These are phyloP conservation scores for Parotia lawesii DNA, from an alignment of 2,113 vertebrate genomes.

Conservation along the genomic window DNA sequence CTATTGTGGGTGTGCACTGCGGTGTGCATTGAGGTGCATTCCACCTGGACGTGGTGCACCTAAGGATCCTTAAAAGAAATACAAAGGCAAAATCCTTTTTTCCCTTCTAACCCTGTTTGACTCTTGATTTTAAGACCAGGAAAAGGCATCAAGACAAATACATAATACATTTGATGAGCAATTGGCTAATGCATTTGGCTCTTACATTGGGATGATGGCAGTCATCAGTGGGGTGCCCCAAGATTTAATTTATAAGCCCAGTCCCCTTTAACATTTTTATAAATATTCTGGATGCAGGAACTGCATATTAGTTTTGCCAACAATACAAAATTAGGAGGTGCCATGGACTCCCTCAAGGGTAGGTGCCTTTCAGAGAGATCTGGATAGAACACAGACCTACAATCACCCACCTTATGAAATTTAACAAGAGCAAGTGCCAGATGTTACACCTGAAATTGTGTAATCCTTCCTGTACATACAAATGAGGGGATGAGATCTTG, in stretches of 20 bases:
- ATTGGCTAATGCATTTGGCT: fast-evolving
- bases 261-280: background rate
- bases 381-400: background rate
- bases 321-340: background rate
- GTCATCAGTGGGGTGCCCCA: background rate
- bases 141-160: background rate
- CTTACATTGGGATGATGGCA: background rate
- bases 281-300: background rate
- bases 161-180: background rate
- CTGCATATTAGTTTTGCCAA: background rate
- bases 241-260: background rate
- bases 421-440: background rate
- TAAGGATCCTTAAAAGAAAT: too few relatives aligned
- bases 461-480: background rate
- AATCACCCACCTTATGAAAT: background rate
- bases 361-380: background rate
- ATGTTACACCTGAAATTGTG: background rate
- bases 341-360: background rate
- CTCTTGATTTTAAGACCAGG: too few relatives aligned
- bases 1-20: too few relatives aligned
- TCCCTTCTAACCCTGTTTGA: too few relatives aligned
- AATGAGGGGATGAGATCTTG: fast-evolving
- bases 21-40: too few relatives aligned
- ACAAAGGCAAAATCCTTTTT: too few relatives aligned
- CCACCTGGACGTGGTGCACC: too few relatives aligned